Base-by-base conservation (phyloP, 2,113 vertebrate species). In the Entelurus aequoreus region DNA sequence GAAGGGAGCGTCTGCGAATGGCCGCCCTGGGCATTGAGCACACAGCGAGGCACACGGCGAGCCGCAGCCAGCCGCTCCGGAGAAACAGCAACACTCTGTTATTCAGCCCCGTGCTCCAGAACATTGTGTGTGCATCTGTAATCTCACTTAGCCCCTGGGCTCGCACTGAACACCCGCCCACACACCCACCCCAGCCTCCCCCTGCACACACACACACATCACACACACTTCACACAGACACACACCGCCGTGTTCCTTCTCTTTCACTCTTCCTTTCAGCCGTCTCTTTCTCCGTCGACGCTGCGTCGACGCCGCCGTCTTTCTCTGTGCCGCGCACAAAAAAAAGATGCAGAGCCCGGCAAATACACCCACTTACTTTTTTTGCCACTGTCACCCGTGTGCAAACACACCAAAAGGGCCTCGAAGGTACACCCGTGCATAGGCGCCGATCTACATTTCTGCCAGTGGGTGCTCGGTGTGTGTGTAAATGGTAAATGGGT, bases 101-200 rank as follows among this genome's bases (percentile, higher is more conserved):
- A 82, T 84, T 83, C 80, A 87, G 83, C 80, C 79, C 85, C 81
- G 80, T 77, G 82, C 85, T 86, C 80, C 78, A 78, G 73, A 87
- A 86, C 82, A 82, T 78, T 87, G 83, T 86, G 84, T 84, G 79
- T 87, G 84, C 85, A 86, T 86, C 80, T 86, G 87, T 86, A 87
- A 84, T 84, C 85, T 84, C 80, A 85, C 77, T 73, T 76, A 80
- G 79, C 80, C 83, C 80, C 75, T 69, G 75, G 79, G 78, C 76
- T 75, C 56, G n/a, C 69, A 57, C 60, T 71, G 63, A 60, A 60
- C 19, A 37, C n/a, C n/a, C n/a, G n/a, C n/a, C n/a, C n/a, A n/a
- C n/a, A n/a, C n/a, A n/a, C 62, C 66, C 67, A 57, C 64, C 36
- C 55, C 51, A 19, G 21, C 42, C 44, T 14, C 63, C 47, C 14